Evolutionary conservation across 2,888 invertebrate species (phyloP).

Genomic region (Agrochola litura): DNA sequence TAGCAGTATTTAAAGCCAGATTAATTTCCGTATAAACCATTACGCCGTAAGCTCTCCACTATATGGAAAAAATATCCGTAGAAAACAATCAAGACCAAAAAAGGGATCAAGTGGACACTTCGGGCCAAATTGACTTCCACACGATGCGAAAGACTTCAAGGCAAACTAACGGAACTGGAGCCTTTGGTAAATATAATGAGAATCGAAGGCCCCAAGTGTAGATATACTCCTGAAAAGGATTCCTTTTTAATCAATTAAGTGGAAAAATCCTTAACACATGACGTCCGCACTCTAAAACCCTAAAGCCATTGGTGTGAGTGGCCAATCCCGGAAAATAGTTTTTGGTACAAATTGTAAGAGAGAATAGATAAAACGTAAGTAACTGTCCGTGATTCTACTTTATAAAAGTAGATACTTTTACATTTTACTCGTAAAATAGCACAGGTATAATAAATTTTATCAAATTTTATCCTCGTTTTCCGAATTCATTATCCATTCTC

Average conservation of each 20-base stretch:
- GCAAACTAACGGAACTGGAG: slow-evolving; percentile 21
- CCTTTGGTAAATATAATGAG: slow-evolving; percentile 56
- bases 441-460: background rate
- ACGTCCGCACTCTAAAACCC: slow-evolving; percentile 81
- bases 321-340: slow-evolving; percentile 70
- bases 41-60: background rate
- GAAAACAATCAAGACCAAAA: background rate
- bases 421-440: background rate
- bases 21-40: background rate
- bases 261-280: slow-evolving; percentile 82
- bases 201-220: slow-evolving; percentile 29
- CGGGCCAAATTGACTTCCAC: slow-evolving; percentile 23
- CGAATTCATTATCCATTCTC: too few species aligned
- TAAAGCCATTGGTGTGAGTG: slow-evolving; percentile 80
- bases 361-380: background rate
- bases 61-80: background rate
- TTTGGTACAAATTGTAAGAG: slow-evolving; percentile 65
- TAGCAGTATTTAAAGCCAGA: background rate
- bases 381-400: background rate
- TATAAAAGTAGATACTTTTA: background rate
- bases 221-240: slow-evolving; percentile 69
- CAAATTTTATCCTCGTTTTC: background rate
- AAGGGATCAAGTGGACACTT: slow-evolving; percentile 15
- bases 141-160: background rate
- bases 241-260: slow-evolving; percentile 81